Evolutionary conservation across 2,888 invertebrate species (phyloP).

Genomic region (Ectropis crepuscularia): DNA sequence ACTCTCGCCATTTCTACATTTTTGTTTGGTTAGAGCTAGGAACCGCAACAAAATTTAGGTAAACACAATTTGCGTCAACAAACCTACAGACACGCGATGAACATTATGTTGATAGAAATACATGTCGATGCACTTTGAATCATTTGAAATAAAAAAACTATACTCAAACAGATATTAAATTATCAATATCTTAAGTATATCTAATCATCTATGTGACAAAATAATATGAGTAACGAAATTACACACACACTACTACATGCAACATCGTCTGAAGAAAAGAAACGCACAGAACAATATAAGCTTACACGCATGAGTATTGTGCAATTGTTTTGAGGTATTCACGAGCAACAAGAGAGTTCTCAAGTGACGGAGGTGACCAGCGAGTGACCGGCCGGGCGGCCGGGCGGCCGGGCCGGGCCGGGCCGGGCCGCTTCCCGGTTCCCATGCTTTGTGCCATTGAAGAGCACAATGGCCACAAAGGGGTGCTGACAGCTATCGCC

Average conservation of each 20-base stretch:
- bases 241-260: background rate
- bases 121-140: too few relatives aligned
- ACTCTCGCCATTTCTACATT: background rate
- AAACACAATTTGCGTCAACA: conserved; percentile 13
- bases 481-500: conserved; percentile 79
- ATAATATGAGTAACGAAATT: background rate
- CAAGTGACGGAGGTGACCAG: conserved; percentile 62
- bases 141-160: too few relatives aligned
- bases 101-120: too few relatives aligned
- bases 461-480: conserved; percentile 78
- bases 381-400: conserved; percentile 21
- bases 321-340: conserved; percentile 31
- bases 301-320: background rate
- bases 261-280: background rate
- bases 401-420: conserved; percentile 16
- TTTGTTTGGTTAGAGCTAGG: conserved; percentile 3
- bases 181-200: background rate
- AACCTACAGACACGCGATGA: background rate
- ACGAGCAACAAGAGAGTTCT: conserved; percentile 48
- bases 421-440: conserved; percentile 74
- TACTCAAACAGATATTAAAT: too few relatives aligned
- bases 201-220: background rate
- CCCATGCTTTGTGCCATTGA: conserved; percentile 76
- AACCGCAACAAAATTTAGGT: conserved; percentile 5
- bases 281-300: background rate